Evolutionary conservation across 2,888 invertebrate species (phyloP), one percentile per base, ranked within the genome.

Genomic region (Pseudolycoriella hygida): DNA sequence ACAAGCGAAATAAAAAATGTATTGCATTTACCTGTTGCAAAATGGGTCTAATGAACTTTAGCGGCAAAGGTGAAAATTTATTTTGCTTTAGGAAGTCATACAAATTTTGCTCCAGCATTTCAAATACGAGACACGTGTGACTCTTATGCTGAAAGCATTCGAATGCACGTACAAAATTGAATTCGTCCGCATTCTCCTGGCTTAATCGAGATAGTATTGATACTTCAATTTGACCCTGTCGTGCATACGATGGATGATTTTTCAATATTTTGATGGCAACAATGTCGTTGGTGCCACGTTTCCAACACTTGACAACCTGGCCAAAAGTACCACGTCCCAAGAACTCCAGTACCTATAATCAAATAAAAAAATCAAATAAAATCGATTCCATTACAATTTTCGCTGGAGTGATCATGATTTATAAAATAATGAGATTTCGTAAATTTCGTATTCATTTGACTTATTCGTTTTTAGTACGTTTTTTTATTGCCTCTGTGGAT

Each of bases 31-130:
- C 98, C 75, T 99, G 98, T 70, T 98, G 96, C 58, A 98, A 76
- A 58, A 99, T 96, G 47, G 98, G 98, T 63, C 98, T 76, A 68
- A 99, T 99, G 67, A 89, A 96, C 66, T 94, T 96, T 53, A 99
- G 76, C 46, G 98, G 96, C 60, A 99, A 72, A 51, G 98, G 98
- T 61, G 92, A 92, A 71, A 99, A 99, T 72, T 98, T 98, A 71
- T 98, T 97, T 70, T 96, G 94, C 67, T 99, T 99, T 54, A 99
- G 79, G 69, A 97, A 99, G 73, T 99, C 98, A 69, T 99, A 99
- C 54, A 99, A 74, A 70, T 99, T 99, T 73, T 98, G 98, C 64
- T 99, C 98, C 57, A 99, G 78, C 96, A 99, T 97, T 72, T 99
- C 98, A 67, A 97, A 98, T 61, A 97, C 97, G 68, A 98, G 77